Percentiles rank a stretch among this genome's conserved stretches.
Evolutionary conservation across 2,797 vertebrate genomes (phyloP).

Genomic region (Chaetophractus vellerosus): DNA sequence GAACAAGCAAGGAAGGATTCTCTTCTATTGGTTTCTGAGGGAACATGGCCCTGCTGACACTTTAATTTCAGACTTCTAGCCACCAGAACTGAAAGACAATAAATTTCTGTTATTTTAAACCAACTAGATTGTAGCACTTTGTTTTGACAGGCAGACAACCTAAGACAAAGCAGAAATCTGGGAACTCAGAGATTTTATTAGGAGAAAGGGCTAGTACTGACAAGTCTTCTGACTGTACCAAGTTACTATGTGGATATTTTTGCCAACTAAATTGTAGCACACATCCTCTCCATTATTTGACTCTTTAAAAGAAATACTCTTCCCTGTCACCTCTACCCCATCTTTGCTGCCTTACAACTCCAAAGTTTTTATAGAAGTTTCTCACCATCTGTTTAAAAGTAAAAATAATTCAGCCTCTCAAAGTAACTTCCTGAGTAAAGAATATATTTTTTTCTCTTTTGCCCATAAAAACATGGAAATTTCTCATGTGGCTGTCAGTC

Average conservation of each 20-base stretch:
- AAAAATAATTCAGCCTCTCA: constrained; percentile 48
- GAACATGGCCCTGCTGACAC: too few species aligned
- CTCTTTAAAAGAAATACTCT: neutral
- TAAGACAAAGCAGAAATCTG: neutral
- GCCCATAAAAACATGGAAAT: constrained; percentile 19
- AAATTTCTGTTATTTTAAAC: too few species aligned
- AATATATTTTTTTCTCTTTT: neutral
- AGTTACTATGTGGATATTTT: neutral
- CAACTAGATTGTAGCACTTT: too few species aligned
- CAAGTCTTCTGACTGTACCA: neutral
- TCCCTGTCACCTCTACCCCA: neutral
- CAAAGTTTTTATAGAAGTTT: constrained; percentile 41
- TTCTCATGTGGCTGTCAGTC: constrained; percentile 17
- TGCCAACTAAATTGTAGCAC: neutral
- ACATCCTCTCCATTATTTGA: neutral
- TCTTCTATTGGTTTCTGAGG: too few species aligned
- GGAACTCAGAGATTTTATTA: neutral
- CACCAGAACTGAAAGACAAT: too few species aligned
- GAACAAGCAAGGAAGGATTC: too few species aligned
- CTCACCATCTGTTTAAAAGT: constrained; percentile 33
- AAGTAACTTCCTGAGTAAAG: constrained; percentile 32
- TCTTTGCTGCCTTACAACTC: neutral
- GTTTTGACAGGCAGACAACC: too few species aligned
- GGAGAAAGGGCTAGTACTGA: neutral
- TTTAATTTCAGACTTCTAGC: too few species aligned